These are phyloP conservation scores for Drosophila siamana DNA, from an alignment of 2,888 invertebrate species.

Conservation along the genomic window DNA sequence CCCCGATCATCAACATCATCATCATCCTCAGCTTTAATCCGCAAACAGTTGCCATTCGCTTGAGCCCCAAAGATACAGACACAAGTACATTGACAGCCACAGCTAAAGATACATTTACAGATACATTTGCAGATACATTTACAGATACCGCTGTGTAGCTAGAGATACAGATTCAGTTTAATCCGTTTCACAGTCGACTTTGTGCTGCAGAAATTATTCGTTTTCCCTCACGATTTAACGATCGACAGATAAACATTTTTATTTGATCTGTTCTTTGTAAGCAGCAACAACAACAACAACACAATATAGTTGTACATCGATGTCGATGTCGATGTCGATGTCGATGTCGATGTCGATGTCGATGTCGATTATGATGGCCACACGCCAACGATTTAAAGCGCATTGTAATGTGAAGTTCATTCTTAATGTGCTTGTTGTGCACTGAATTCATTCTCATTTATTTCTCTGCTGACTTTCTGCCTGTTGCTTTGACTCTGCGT, in stretches of 20 bases:
- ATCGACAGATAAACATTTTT: neutral
- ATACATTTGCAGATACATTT: neutral
- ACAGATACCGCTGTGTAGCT: too few relatives aligned
- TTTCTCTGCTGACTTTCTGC: too few relatives aligned
- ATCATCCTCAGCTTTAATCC: conserved; percentile 13
- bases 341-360: too few relatives aligned
- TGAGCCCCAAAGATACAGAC: neutral
- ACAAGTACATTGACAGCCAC: neutral
- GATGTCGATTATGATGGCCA: neutral
- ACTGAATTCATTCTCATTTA: too few relatives aligned
- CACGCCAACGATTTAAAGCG: neutral
- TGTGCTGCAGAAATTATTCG: neutral
- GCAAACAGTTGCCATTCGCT: conserved; percentile 1
- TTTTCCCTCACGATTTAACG: neutral
- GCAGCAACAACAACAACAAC: too few relatives aligned
- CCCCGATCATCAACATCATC: conserved; percentile 5
- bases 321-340: too few relatives aligned
- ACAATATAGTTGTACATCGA: neutral
- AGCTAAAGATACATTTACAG: neutral
- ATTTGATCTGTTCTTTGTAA: neutral
- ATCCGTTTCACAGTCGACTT: neutral
- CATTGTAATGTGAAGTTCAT: too few relatives aligned
- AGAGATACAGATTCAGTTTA: neutral
- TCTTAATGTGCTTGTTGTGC: too few relatives aligned
- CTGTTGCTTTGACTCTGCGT: too few relatives aligned